These are phyloP conservation scores for Philotrypesis tridentata DNA, from an alignment of 1,140 invertebrate genomes.

Conservation along the genomic window DNA sequence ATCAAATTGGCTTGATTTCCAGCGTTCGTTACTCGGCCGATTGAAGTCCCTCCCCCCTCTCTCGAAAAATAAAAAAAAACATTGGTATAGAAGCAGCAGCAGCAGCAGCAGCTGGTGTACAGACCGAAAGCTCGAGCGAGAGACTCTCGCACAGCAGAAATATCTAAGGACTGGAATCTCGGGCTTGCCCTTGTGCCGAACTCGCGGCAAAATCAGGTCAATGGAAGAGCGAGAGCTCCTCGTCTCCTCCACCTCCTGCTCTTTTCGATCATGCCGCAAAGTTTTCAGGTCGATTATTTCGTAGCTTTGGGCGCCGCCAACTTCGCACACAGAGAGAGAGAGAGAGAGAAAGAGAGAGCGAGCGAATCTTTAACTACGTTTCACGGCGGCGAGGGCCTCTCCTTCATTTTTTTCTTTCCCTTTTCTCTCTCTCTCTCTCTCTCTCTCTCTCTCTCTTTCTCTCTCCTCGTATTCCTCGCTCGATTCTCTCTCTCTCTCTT, in stretches of 20 bases:
- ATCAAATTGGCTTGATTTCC: neutral
- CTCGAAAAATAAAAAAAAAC: neutral
- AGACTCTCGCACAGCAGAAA: neutral
- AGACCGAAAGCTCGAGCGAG: neutral
- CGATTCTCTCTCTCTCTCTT: no score
- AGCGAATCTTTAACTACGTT: conserved; percentile 29
- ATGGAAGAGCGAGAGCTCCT: conserved; percentile 30
- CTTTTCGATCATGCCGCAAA: conserved; percentile 49
- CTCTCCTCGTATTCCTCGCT: neutral
- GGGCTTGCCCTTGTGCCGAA: conserved; percentile 40
- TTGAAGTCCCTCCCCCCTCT: neutral
- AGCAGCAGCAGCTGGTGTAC: neutral
- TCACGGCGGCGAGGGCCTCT: neutral
- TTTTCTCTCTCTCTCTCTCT: no score
- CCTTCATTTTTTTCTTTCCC: neutral
- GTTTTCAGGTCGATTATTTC: conserved; percentile 49
- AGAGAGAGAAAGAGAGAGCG: no score
- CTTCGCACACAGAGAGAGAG: neutral
- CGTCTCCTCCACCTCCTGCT: conserved; percentile 2
- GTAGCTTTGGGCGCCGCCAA: conserved; percentile 43
- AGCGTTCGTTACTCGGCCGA: neutral
- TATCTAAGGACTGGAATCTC: conserved; percentile 43
- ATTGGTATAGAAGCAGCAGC: neutral
- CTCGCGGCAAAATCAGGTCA: conserved; percentile 45
- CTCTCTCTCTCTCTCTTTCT: neutral